Percentiles rank a stretch among this genome's conserved stretches.
Evolutionary conservation across 2,797 vertebrate genomes (phyloP).

Genomic region (Cryptoprocta ferox): DNA sequence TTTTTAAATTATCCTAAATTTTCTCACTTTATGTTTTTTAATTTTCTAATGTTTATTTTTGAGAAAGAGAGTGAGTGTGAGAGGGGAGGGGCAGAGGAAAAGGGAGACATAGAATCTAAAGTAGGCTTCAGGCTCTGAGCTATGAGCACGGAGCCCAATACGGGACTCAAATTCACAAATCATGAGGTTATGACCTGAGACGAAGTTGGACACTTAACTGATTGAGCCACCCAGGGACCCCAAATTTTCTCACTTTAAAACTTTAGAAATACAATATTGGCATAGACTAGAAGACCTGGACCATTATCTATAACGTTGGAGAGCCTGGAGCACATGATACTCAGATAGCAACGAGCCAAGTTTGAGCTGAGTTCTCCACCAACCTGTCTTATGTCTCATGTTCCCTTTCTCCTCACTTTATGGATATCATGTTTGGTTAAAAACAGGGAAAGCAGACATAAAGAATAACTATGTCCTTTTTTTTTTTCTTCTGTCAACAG

Average conservation of each 20-base stretch:
- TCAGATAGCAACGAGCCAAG: neutral
- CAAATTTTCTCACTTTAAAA: neutral
- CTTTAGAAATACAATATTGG: neutral
- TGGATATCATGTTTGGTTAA: neutral
- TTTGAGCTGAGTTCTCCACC: neutral
- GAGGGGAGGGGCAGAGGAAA: too few species aligned
- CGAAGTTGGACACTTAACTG: too few species aligned
- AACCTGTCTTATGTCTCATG: neutral
- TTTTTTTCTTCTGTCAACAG: constrained; percentile 17
- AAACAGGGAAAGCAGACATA: neutral
- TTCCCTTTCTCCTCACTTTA: neutral
- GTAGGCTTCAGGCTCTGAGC: too few species aligned
- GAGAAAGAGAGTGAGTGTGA: too few species aligned
- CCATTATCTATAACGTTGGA: neutral
- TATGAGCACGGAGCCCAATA: too few species aligned
- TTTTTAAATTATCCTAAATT: neutral
- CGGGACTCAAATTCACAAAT: too few species aligned
- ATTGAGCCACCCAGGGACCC: too few species aligned
- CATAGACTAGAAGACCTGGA: neutral
- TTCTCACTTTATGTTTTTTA: neutral
- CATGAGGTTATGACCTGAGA: too few species aligned
- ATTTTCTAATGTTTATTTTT: too few species aligned
- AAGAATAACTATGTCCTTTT: neutral
- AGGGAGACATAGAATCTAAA: too few species aligned
- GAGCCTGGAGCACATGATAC: neutral